phyloP scores from a whole-genome alignment of 2,797 vertebrate species.

The Eremophila alpestris region DNA sequence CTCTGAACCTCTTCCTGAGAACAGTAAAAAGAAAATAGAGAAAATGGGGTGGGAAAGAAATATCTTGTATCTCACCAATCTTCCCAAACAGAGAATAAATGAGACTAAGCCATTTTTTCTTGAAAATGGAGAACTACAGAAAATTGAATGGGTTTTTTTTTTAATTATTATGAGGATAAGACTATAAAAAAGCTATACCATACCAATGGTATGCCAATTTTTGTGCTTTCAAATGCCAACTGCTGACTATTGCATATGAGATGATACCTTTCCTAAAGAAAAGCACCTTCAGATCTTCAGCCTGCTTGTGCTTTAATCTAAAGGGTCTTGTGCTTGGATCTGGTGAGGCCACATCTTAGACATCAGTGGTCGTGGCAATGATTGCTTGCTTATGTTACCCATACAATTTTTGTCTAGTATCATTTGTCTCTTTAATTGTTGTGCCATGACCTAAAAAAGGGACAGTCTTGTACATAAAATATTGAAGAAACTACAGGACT shows the following conservation, averaged over 20 bases:
- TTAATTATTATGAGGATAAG: neutral
- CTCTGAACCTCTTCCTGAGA: neutral
- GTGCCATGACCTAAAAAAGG: neutral
- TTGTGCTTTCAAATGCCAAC: neutral
- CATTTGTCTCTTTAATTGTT: neutral
- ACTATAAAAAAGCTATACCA: neutral
- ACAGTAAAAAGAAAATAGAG: neutral
- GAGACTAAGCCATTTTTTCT: neutral
- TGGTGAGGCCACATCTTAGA: neutral
- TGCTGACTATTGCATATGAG: neutral
- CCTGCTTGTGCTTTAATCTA: neutral
- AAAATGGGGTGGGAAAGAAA: neutral
- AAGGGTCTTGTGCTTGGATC: neutral
- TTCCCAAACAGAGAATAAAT: neutral
- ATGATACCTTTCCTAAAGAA: neutral
- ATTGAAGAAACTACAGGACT: neutral
- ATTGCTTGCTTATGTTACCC: neutral
- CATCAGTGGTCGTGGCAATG: neutral
- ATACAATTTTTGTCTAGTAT: neutral
- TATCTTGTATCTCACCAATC: accelerated
- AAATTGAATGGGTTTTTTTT: neutral
- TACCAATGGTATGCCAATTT: neutral
- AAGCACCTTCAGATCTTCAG: neutral
- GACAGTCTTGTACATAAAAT: neutral
- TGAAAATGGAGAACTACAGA: neutral